A percentile compares a stretch with the other conserved stretches of the same genome.
phyloP scores from a whole-genome alignment of 1,140 invertebrate species.

The Drosophila nigrodunni region DNA sequence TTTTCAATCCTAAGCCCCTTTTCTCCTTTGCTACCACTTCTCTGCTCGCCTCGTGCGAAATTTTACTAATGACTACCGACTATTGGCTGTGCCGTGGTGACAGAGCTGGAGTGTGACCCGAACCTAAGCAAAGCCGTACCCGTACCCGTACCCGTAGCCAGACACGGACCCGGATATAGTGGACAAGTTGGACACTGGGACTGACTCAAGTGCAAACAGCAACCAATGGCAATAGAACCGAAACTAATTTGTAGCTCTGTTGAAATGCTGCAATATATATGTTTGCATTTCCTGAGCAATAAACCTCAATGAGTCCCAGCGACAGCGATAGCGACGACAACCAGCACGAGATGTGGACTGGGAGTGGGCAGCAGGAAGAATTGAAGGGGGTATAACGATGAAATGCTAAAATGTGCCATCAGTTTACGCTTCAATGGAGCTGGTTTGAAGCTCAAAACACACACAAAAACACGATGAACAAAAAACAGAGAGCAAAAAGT shows the following conservation, averaged over 20 bases:
- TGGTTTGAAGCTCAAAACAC: conserved; percentile 3
- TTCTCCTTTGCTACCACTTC: neutral
- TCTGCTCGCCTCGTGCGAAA: conserved; percentile 44
- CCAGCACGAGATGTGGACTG: neutral
- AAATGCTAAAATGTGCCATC: conserved; percentile 75
- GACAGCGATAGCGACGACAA: conserved; percentile 25
- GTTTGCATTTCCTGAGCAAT: conserved; percentile 78
- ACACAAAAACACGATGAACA: neutral
- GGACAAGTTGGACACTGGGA: neutral
- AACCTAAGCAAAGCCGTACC: neutral
- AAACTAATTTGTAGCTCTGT: conserved; percentile 75
- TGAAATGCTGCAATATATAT: conserved; percentile 70
- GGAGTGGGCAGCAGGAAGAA: neutral
- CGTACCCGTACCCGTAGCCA: no score
- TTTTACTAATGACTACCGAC: conserved; percentile 68
- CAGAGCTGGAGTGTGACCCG: neutral
- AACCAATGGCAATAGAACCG: conserved; percentile 52
- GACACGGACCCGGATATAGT: no score
- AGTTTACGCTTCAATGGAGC: conserved; percentile 52
- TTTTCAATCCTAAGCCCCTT: neutral
- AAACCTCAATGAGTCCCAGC: conserved; percentile 71
- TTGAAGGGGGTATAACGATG: conserved; percentile 11
- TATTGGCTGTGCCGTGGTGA: conserved; percentile 32
- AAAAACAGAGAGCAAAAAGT: conserved; percentile 1
- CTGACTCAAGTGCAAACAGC: conserved; percentile 31